Evolutionary conservation across 2,797 vertebrate genomes (phyloP), one percentile per base, ranked within the genome.

Genomic region (Pelodytes ibericus): DNA sequence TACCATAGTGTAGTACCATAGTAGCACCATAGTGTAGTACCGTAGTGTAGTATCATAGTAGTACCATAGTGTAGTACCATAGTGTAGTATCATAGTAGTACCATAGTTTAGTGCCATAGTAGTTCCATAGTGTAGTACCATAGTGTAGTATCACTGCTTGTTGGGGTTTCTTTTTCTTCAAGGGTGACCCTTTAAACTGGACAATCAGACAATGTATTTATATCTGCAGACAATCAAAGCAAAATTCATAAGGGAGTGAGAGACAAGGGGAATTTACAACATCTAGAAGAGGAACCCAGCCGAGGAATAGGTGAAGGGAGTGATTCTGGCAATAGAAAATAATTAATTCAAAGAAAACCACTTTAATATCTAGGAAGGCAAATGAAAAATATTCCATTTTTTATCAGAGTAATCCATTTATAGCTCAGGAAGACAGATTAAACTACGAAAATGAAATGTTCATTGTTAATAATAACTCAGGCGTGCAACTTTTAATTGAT

Each of bases 391-490:
- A 72, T 72, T 72, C 62, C 69, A 51, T 7, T 5, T 30, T 61
- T 72, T 67, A 72, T 78, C 70, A 29, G 36, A n/a, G 18, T 39
- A 60, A 72, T 61, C 36, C 29, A 53, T 53, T 72, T 67, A 72
- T 78, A 63, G 25, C 56, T 25, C 56, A 39, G 56, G 69, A 78
- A 78, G 33, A 44, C 4, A 53, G 61, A 72, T 67, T 49, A 44
- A 31, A 61, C 33, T 30, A 26, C 25, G n/a, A n/a, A n/a, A n/a
- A 39, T 67, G 59, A 77, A 77, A 78, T 61, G 70, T 53, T 65
- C 39, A 78, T 78, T 78, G 75, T 78, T 78, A 60, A 53, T 47
- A 78, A 61, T 60, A 72, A 78, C 29, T 78, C 75, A 72, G 56
- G 69, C 75, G 69, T 78, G 56, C 53, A 78, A 66, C 18, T 58